phyloP scores from a whole-genome alignment of 2,113 vertebrate species.

The Mobula birostris region DNA sequence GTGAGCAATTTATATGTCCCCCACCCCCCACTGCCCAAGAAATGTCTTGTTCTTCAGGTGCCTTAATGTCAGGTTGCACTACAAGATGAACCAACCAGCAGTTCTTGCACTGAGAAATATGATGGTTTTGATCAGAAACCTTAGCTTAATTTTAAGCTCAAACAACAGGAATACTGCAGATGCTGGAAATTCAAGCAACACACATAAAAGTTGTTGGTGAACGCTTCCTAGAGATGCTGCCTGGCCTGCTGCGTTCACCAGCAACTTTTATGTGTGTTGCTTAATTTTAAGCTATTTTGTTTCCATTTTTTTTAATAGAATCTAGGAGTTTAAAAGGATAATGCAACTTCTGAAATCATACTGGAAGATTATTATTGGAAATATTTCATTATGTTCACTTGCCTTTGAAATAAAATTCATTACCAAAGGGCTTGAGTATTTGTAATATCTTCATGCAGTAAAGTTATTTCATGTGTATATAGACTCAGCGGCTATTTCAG shows the following conservation, averaged over 20 bases:
- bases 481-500: background rate
- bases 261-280: too few species aligned
- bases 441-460: background rate
- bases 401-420: background rate
- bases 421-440: background rate
- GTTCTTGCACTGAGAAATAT: background rate
- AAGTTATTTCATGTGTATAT: background rate
- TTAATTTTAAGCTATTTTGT: background rate
- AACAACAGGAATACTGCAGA: too few species aligned
- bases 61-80: background rate
- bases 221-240: too few species aligned
- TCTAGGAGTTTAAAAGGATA: background rate
- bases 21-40: background rate
- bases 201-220: too few species aligned
- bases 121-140: background rate
- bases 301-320: background rate
- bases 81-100: background rate
- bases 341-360: background rate
- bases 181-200: too few species aligned
- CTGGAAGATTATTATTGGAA: background rate
- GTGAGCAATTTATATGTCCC: conserved; percentile 54
- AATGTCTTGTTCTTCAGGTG: background rate
- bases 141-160: background rate
- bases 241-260: too few species aligned
- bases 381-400: background rate